Conservation (phyloP, 2,113 vertebrate species). For the Rostratula benghalensis region DNA sequence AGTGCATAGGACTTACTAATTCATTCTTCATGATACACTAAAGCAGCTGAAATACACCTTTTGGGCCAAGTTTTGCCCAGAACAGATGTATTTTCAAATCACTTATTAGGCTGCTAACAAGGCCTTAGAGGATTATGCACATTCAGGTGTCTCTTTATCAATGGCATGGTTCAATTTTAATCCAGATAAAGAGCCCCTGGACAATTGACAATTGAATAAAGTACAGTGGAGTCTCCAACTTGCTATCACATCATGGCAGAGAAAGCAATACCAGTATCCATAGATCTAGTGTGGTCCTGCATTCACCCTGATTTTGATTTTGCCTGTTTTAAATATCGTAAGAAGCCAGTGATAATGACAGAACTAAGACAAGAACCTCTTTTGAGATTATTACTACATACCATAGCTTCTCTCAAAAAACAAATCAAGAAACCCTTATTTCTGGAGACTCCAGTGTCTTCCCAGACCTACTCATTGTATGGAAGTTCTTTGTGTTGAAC, state of each 20-base stretch:
- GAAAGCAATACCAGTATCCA: background rate
- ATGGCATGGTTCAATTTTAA: constrained; percentile 43
- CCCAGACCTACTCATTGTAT: background rate
- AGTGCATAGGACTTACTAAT: background rate
- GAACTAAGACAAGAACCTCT: background rate
- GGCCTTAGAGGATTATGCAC: constrained; percentile 17
- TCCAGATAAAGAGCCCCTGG: constrained; percentile 26
- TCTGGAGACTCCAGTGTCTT: background rate
- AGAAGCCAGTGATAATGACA: background rate
- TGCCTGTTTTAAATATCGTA: background rate
- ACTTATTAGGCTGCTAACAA: constrained; percentile 40
- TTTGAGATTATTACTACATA: background rate
- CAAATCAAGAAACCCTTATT: background rate
- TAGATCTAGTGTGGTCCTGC: background rate
- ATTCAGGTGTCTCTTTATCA: constrained; percentile 53
- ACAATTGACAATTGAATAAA: constrained; percentile 19
- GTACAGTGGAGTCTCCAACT: background rate
- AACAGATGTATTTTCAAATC: constrained; percentile 60
- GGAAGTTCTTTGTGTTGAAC: background rate
- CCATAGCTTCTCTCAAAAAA: background rate
- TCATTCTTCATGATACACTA: background rate
- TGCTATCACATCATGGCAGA: background rate
- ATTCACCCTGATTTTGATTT: background rate
- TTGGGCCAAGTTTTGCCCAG: constrained; percentile 25
- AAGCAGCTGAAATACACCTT: constrained; percentile 50